phyloP scores from a whole-genome alignment of 2,113 vertebrate species.

The Thermophis baileyi region DNA sequence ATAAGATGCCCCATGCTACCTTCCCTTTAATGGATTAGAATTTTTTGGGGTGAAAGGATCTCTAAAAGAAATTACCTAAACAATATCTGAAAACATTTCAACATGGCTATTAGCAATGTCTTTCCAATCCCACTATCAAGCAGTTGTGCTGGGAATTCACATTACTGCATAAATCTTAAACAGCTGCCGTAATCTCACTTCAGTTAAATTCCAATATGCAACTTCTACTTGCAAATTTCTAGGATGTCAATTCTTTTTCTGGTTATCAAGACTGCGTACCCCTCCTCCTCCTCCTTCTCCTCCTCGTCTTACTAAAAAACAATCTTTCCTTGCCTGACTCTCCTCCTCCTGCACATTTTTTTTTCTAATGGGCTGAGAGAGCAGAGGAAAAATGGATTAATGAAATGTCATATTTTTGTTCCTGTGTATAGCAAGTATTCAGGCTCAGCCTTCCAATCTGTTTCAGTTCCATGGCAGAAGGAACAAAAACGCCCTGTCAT shows the following conservation, averaged over 20 bases:
- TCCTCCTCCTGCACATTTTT: neutral
- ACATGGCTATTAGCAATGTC: neutral
- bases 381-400: slow-evolving; percentile 30
- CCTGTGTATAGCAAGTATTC: neutral
- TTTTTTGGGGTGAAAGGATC: neutral
- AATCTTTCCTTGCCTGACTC: neutral
- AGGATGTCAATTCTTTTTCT: neutral
- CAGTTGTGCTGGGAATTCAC: neutral
- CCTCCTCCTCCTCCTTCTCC: neutral
- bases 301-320: slow-evolving; percentile 6
- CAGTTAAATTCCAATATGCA: neutral
- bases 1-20: neutral
- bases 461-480: slow-evolving; percentile 24
- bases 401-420: slow-evolving; percentile 41
- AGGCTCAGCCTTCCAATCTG: neutral
- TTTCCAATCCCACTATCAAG: neutral
- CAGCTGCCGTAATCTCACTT: neutral
- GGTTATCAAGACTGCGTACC: neutral
- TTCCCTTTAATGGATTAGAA: neutral
- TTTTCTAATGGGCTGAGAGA: neutral
- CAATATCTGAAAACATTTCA: neutral
- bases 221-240: neutral
- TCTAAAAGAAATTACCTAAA: neutral
- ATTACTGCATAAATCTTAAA: neutral
- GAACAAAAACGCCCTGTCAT: slow-evolving; percentile 14